Conservation (phyloP, 2,888 invertebrate genomes). For the Folsomia manolachei region DNA sequence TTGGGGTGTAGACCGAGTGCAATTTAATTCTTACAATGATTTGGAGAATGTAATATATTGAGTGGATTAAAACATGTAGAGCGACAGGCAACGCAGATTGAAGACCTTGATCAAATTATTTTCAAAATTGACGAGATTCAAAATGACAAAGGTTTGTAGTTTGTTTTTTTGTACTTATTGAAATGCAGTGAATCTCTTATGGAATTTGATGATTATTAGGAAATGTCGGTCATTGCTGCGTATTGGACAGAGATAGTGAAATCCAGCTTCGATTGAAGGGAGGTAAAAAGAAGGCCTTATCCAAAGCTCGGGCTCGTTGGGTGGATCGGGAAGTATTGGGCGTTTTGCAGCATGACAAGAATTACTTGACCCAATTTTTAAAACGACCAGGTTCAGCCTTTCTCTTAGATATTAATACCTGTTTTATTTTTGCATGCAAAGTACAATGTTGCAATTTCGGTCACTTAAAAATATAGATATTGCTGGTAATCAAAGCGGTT, state of each 20-base stretch:
- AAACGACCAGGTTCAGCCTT: conserved; percentile 37
- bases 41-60: too few species aligned
- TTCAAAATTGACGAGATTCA: conserved; percentile 44
- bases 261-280: conserved; percentile 22
- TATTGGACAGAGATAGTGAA: conserved; percentile 30
- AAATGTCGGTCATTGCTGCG: conserved; percentile 46
- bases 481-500: conserved; percentile 44
- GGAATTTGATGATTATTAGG: conserved; percentile 21
- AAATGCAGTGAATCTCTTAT: too few species aligned
- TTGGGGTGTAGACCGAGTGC: too few species aligned
- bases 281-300: conserved; percentile 32
- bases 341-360: conserved; percentile 43
- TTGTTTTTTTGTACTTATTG: too few species aligned
- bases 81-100: conserved; percentile 46
- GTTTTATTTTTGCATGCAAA: not conserved
- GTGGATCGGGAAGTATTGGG: conserved; percentile 48
- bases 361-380: conserved; percentile 45
- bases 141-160: conserved; percentile 22
- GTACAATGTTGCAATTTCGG: too few species aligned
- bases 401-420: too few species aligned
- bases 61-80: too few species aligned
- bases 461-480: conserved; percentile 30
- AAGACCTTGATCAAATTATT: conserved; percentile 45
- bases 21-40: too few species aligned
- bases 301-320: conserved; percentile 46